Evolutionary conservation across 1,140 invertebrate species (phyloP), one percentile per base, ranked within the genome.

Genomic region (Bombyx mandarina): DNA sequence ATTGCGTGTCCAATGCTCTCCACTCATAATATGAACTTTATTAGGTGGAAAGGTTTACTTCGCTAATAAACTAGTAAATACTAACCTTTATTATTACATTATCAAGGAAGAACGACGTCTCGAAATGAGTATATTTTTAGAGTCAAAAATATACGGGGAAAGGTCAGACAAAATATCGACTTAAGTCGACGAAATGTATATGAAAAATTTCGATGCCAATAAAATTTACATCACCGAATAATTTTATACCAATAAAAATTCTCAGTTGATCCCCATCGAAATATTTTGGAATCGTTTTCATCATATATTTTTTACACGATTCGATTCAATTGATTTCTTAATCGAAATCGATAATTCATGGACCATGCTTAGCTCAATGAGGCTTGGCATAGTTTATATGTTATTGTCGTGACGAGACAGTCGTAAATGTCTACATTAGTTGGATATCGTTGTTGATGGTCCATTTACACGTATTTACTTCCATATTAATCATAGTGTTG

Each of bases 1-100:
- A 84, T 84, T 82, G 81, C 75, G 73, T 79, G 79, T 82, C 75
- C 75, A 83, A 18, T 18, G 12, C 76, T 79, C 73, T 73, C 79
- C 77, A 77, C 79, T 77, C 79, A 79, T 86, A 86, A 86, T 76
- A 74, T 69, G 80, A 76, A 72, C 79, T 86, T 86, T 86, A 86
- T 84, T 84, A 86, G 79, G 83, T 86, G 79, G 77, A 83, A 86
- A 86, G 82, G 4, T 35, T 35, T 35, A 3, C 26, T 35, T 35
- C 26, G 26, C 26, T 35, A 3, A 35, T 35, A 35, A 5, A 35
- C 26, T 35, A 35, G 26, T 35, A 2, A 35, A 35, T 2, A 35
- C 26, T 35, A 35, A 35, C 26, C 4, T 35, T 35, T 35, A 35
- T 35, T 35, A 35, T 3, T 35, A 35, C 26, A 35, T 35, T 35